Base-by-base conservation (phyloP, 2,888 invertebrate species). In the Meteorus cinctellus region DNA sequence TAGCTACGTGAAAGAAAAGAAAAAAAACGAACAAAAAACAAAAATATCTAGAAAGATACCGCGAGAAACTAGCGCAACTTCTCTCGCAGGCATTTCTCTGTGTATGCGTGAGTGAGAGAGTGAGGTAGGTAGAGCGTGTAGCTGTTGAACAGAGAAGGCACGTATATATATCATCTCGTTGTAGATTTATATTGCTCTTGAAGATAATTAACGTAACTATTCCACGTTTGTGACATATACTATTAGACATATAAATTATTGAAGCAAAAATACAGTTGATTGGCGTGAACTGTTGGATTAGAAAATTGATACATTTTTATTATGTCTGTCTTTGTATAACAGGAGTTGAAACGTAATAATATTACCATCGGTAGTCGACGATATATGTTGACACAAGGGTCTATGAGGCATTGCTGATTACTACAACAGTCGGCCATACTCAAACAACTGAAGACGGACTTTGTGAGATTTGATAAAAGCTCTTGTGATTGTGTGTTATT, bases 391-490 rank as follows among this genome's bases (percentile, higher is more conserved):
- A 51, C 31, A 51, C 24, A 10, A 34, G 24, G 27, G 24, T 8
- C 41, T 69, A 19, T 55, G 10, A 29, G n/a, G n/a, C 14, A 51
- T 29, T 31, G 14, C 6, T 41, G 41, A 41, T 41, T 29, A 10
- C 27, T 29, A 36, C 69, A 75, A 65, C 73, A 67, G 79, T 78
- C 84, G 80, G 88, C 88, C 87, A 87, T 88, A 87, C 86, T 88
- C 88, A 86, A 88, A 87, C 87, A 88, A 87, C 82, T 80, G 87
- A 84, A 85, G 84, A 83, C 85, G 81, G 80, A 74, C 78, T 77
- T 78, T 59, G 78, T 74, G 70, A 59, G 63, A 41, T 12, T 41
- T 41, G 41, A 41, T 12, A 73, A 62, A 55, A 24, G 55, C 19
- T 55, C 8, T 55, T 19, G 19, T 19, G 19, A 55, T 55, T 55